These are phyloP conservation scores for Lithophane ornitopus DNA, from an alignment of 2,888 invertebrate species.

Conservation along the genomic window DNA sequence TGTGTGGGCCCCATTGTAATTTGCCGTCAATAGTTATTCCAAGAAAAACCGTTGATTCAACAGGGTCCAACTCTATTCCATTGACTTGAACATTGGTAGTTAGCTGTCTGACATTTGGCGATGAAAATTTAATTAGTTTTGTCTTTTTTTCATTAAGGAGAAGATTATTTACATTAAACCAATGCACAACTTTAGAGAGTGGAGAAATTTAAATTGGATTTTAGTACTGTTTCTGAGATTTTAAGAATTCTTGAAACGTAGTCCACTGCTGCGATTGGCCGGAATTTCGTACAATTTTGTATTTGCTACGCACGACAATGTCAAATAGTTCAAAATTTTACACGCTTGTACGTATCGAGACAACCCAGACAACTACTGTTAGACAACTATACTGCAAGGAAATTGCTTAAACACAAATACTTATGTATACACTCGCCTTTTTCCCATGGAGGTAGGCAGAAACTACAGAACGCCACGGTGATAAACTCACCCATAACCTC, in stretches of 20 bases:
- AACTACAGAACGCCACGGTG: not conserved
- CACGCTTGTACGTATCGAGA: not conserved
- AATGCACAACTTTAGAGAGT: too few relatives aligned
- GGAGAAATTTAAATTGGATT: too few relatives aligned
- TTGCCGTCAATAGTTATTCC: too few relatives aligned
- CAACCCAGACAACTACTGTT: not conserved
- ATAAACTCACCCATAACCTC: slow-evolving; percentile 94
- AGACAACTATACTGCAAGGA: not conserved
- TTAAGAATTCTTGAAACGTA: not conserved
- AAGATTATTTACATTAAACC: too few relatives aligned
- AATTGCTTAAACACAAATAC: not conserved
- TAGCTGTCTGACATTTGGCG: too few relatives aligned
- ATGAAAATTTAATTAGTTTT: too few relatives aligned
- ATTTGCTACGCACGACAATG: not conserved
- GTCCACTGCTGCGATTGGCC: not conserved
- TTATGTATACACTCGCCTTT: not conserved
- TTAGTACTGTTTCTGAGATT: not conserved
- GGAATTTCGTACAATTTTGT: not conserved
- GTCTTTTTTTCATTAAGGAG: too few relatives aligned
- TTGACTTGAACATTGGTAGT: too few relatives aligned
- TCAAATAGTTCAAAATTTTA: not conserved
- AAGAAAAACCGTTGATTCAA: too few relatives aligned
- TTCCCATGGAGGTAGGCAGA: not conserved
- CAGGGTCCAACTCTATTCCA: too few relatives aligned
- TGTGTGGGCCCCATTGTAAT: too few relatives aligned